phyloP scores from a whole-genome alignment of 2,797 vertebrate species.

The Microchirus variegatus region DNA sequence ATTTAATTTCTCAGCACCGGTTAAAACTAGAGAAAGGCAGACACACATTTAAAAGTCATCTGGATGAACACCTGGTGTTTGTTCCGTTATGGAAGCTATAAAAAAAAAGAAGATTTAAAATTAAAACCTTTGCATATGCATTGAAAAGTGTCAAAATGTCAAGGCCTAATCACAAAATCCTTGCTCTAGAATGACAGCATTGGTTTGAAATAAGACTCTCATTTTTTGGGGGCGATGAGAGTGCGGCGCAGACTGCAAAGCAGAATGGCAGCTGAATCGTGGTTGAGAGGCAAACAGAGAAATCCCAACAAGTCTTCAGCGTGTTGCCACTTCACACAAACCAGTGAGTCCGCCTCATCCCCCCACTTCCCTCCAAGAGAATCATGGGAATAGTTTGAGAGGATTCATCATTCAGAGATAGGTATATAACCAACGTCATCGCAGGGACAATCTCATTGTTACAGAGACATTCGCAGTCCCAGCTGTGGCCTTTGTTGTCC shows the following conservation, averaged over 20 bases:
- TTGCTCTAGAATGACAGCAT: background rate
- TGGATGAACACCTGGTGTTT: conserved; percentile 56
- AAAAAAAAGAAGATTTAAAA: conserved; percentile 9
- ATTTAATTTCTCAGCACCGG: conserved; percentile 58
- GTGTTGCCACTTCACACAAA: conserved; percentile 62
- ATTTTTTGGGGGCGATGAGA: conserved; percentile 1
- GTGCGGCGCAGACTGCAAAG: conserved; percentile 24
- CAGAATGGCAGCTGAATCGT: conserved; percentile 31
- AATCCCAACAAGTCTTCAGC: conserved; percentile 51
- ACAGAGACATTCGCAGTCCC: background rate
- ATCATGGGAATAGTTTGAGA: conserved; percentile 32
- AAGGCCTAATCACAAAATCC: conserved; percentile 33
- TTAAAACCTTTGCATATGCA: conserved; percentile 22
- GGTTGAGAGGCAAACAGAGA: conserved; percentile 42
- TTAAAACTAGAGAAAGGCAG: conserved; percentile 10
- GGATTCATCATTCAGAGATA: conserved; percentile 30
- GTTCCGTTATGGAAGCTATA: conserved; percentile 5
- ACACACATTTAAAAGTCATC: conserved; percentile 25
- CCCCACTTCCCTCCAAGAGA: conserved; percentile 43
- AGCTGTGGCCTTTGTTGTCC: background rate
- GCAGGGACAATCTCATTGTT: background rate
- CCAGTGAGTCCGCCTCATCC: conserved; percentile 37
- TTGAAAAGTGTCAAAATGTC: conserved; percentile 19
- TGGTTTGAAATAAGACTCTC: conserved; percentile 26
- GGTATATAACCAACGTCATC: conserved; percentile 27